Evolutionary conservation across 2,888 invertebrate genomes (phyloP), one percentile per base, ranked within the genome.

Genomic region (Pseudococcus jackbeardsleyi): DNA sequence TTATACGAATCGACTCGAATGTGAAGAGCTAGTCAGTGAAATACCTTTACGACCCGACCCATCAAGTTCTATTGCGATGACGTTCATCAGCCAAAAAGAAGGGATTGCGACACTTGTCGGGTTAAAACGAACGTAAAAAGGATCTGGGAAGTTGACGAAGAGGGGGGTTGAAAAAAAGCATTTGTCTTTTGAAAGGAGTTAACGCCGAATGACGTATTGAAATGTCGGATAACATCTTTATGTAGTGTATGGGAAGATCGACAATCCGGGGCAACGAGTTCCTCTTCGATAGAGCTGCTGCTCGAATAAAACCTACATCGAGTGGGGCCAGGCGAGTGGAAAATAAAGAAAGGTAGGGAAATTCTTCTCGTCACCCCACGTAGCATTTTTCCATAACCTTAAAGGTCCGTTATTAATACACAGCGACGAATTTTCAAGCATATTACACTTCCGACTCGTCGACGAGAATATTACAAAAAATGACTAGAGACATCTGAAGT

Each of bases 201-300:
- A 79, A 46, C 79, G 79, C 11, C 79, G 12, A 79, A 79, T 79
- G 79, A 79, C 79, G 17, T 79, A 79, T 79, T 79, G 79, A 79
- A 79, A 79, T 26, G 79, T 79, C 79, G 42, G 79, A 79, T 79
- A 79, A 79, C 79, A 46, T 79, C 79, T 79, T 79, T 42, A 72
- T 72, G 59, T 11, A 59, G 59, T 50, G 19, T 17, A 17, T 19
- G 59, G 9, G 19, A 59, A 72, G 68, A 72, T 72, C 68, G 68
- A 22, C 26, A 9, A 26, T 19, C 68, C 2, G 11, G 22, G 17
- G 15, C 59, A 9, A 59, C 59, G 59, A 59, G n/a, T 59, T 59
- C 19, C 59, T 33, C 26, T 33, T 33, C 26, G 26, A 33, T 33
- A 33, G 26, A 33, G 26, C 26, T 33, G 26, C 26, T 33, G 26